Base-by-base conservation (phyloP, 2,797 vertebrate genomes). In the Fistularia tabacaria region DNA sequence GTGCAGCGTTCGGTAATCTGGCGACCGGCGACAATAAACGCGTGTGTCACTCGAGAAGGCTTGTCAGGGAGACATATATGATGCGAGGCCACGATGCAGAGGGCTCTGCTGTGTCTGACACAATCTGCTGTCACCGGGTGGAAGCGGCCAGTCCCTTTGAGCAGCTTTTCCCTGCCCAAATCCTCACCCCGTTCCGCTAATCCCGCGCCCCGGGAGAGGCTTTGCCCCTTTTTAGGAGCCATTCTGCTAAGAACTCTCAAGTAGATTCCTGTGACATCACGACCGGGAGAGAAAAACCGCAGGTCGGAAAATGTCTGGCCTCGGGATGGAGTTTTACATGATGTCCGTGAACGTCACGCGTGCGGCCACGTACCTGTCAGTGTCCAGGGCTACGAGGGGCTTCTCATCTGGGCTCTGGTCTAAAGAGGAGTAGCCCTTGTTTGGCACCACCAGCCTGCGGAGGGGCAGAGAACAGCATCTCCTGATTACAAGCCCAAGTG, bases 381-480 rank as follows among this genome's bases (percentile, higher is more conserved):
- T 98, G 86, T 99, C 97, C 89, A 99, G 90, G 11, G 97, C 96
- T 65, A 99, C 97, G 76, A 98, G 87, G 3, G 96, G 96, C 77
- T 98, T 99, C 85, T 99, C 97, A 67, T 99, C 97, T 2, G 97
- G 96, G 80, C 94, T 98, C 92, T 98, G 96, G 80, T 98, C 97
- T 90, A 99, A 89, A 0, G 97, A 99, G 0, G 97, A 98, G 77
- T 99, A 99, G 54, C 97, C 97, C 91, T 98, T 99, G 84, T 98
- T 99, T 58, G 97, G 97, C 80, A 98, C 94, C 42, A 98, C 96
- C 79, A 99, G 85, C 90, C 97, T 99, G 80, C 37, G 61, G 40
- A 60, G 10, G n/a, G 66, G 36, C 13, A 45, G 51, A 53, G 61
- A 13, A 64, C 12, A 13, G 47, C 49, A 25, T 39, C 42, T 60